These are phyloP conservation scores for Tanytarsus gracilentus DNA, from an alignment of 2,888 invertebrate species.

Conservation along the genomic window DNA sequence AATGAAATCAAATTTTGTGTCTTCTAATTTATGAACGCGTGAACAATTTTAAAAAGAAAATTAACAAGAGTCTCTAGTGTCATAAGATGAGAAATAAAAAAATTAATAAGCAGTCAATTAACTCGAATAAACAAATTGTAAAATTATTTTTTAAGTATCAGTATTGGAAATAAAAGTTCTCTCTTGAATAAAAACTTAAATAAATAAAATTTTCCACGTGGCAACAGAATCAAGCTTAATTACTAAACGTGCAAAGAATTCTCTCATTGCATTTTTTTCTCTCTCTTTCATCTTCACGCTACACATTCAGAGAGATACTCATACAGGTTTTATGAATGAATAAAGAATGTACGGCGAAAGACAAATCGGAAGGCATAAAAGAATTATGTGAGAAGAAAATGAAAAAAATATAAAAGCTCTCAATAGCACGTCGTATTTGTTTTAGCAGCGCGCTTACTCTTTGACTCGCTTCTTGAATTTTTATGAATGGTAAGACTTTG, in stretches of 20 bases:
- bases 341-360: neutral
- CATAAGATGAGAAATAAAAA: too few species aligned
- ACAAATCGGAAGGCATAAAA: neutral
- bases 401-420: neutral
- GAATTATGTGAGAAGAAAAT: neutral
- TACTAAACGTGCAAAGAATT: slow-evolving; percentile 12
- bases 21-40: too few species aligned
- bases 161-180: too few species aligned
- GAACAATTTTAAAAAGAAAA: too few species aligned
- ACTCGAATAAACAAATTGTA: too few species aligned
- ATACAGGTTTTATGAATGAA: slow-evolving; percentile 15
- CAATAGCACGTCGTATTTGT: neutral
- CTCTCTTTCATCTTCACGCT: neutral
- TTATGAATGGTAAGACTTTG: neutral
- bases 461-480: slow-evolving; percentile 1
- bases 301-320: neutral
- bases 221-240: too few species aligned
- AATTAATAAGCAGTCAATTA: too few species aligned
- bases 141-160: too few species aligned
- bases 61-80: too few species aligned
- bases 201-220: too few species aligned
- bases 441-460: neutral
- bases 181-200: too few species aligned
- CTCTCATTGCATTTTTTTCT: neutral
- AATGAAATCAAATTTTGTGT: too few species aligned